Conservation (phyloP, 2,888 invertebrate genomes). For the Bombyx huttoni region DNA sequence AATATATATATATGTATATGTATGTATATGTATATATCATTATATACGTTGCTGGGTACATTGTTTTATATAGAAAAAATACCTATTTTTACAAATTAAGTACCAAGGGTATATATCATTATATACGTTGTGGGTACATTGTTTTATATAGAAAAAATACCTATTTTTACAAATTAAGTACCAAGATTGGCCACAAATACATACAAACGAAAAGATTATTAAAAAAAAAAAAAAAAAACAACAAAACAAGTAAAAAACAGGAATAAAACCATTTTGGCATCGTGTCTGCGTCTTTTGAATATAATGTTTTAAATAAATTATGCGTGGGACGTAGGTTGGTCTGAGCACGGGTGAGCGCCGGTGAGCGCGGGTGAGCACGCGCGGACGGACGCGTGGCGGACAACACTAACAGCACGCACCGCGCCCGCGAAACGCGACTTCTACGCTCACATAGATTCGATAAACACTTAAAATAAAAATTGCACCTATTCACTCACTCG, state of each 20-base stretch:
- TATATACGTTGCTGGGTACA: constrained; percentile 67
- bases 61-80: constrained; percentile 70
- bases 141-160: constrained; percentile 70
- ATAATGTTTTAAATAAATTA: constrained; percentile 57
- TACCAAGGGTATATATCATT: constrained; percentile 68
- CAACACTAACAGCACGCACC: constrained; percentile 12
- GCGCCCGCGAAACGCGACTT: constrained; percentile 9
- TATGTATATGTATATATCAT: too few species aligned
- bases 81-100: constrained; percentile 69
- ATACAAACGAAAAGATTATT: constrained; percentile 59
- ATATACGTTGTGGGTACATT: constrained; percentile 68
- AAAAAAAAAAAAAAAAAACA: constrained; percentile 47
- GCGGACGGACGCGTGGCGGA: constrained; percentile 5
- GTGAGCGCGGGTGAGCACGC: constrained; percentile 1
- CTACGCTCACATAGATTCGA: constrained; percentile 6
- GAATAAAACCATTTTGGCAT: constrained; percentile 72
- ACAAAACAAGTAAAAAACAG: constrained; percentile 70
- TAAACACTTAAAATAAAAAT: constrained; percentile 59
- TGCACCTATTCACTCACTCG: constrained; percentile 70
- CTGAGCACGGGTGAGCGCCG: constrained; percentile 6
- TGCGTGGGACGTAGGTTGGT: constrained; percentile 37
- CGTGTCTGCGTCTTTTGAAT: constrained; percentile 63
- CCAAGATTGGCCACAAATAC: constrained; percentile 71
- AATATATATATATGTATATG: too few species aligned
- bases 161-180: constrained; percentile 69